Conservation (phyloP, 2,888 invertebrate genomes). For the Tortrix viridana region DNA sequence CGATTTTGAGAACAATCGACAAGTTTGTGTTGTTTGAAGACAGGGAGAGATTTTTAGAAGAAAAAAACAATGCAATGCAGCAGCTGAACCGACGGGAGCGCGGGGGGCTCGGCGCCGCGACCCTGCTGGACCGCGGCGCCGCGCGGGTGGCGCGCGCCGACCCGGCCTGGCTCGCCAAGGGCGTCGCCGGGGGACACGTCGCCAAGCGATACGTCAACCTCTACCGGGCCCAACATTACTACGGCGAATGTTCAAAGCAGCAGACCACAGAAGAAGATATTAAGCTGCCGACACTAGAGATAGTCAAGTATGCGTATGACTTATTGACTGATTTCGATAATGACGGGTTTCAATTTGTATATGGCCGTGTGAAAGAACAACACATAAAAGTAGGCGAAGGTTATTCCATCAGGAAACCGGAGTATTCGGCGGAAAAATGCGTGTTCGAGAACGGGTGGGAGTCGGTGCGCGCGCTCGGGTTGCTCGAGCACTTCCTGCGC, state of each 20-base stretch:
- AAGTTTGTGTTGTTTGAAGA: slow-evolving; percentile 8
- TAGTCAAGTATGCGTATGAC: slow-evolving; percentile 31
- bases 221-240: slow-evolving; percentile 32
- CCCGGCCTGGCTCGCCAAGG: slow-evolving; percentile 49
- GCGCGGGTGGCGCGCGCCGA: slow-evolving; percentile 41
- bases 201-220: slow-evolving; percentile 43
- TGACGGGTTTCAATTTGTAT: slow-evolving; percentile 10
- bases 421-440: slow-evolving; percentile 1
- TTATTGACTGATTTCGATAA: slow-evolving; percentile 27
- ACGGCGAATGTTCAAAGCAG: not conserved
- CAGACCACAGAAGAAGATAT: slow-evolving; percentile 5
- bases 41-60: slow-evolving; percentile 25
- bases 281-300: slow-evolving; percentile 15
- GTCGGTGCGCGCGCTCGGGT: not conserved
- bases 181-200: slow-evolving; percentile 43
- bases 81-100: slow-evolving; percentile 32
- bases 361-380: not conserved
- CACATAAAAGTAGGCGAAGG: not conserved
- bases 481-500: slow-evolving; percentile 36
- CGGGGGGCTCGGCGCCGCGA: slow-evolving; percentile 37
- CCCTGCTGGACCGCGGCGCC: slow-evolving; percentile 36
- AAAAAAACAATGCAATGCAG: slow-evolving; percentile 8
- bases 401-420: slow-evolving; percentile 1
- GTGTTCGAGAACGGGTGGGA: slow-evolving; percentile 36
- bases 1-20: not conserved